Conservation (phyloP, 2,113 vertebrate genomes). For the Microcebus griseorufus region DNA sequence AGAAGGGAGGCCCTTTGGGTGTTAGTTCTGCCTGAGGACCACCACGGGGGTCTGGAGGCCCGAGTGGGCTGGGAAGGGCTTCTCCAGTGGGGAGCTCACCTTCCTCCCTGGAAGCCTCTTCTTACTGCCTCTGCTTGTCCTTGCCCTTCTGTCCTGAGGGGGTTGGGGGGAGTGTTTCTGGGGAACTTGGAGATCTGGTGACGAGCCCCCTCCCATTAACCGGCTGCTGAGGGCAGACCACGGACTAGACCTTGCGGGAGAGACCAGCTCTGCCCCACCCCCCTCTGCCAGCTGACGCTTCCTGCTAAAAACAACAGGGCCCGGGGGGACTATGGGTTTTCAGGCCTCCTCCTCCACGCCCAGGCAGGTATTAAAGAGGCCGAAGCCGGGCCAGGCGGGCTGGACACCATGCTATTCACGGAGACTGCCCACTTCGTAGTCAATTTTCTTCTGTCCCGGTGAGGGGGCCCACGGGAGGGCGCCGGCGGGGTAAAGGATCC, state of each 20-base stretch:
- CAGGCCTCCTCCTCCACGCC: background rate
- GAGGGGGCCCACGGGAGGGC: background rate
- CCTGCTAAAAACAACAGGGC: slow-evolving; percentile 41
- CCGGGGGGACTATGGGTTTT: slow-evolving; percentile 21
- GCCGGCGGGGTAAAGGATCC: background rate
- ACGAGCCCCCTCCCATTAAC: background rate
- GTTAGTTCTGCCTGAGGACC: background rate
- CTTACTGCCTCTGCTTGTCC: background rate
- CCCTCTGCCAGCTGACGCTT: background rate
- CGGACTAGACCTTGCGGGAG: background rate
- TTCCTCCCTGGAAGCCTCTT: background rate
- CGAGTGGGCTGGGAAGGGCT: background rate
- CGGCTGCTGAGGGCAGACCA: background rate
- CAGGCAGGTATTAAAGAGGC: slow-evolving; percentile 17
- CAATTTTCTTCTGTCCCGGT: slow-evolving; percentile 39
- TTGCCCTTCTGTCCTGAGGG: background rate
- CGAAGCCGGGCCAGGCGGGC: background rate
- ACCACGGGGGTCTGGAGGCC: background rate
- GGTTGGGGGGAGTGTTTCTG: background rate
- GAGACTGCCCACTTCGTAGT: slow-evolving; percentile 47
- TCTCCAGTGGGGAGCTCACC: background rate
- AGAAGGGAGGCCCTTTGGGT: background rate
- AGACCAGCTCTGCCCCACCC: background rate
- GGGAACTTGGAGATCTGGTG: background rate
- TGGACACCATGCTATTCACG: slow-evolving; percentile 38